Percentiles rank a stretch among this genome's conserved stretches.
Conservation (phyloP, 1,140 invertebrate genomes). For the Heliconius eleuchia region DNA sequence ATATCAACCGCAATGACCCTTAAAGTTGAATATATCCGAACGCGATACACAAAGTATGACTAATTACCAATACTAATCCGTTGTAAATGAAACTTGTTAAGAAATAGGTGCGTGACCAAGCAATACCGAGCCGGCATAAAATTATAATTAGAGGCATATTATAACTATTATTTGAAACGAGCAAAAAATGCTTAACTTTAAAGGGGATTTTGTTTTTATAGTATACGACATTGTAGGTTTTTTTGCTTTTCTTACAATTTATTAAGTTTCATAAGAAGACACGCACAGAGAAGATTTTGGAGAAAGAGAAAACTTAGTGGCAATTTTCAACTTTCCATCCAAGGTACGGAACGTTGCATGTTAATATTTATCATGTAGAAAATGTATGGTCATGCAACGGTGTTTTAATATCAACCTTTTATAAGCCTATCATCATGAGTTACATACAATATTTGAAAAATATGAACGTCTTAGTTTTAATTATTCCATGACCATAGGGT, state of each 20-base stretch:
- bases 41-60: conserved; percentile 11
- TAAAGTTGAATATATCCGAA: neutral
- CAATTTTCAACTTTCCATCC: too few species aligned
- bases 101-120: conserved; percentile 31
- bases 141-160: conserved; percentile 32
- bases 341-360: too few species aligned
- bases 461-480: too few species aligned
- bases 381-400: too few species aligned
- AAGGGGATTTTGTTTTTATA: conserved; percentile 19
- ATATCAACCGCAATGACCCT: neutral
- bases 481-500: too few species aligned
- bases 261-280: neutral
- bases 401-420: too few species aligned
- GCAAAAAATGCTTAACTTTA: conserved; percentile 17
- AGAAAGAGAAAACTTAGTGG: too few species aligned
- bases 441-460: too few species aligned
- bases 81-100: conserved; percentile 28
- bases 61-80: conserved; percentile 31
- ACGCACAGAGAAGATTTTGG: too few species aligned
- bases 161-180: conserved; percentile 29
- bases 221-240: neutral
- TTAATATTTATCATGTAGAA: too few species aligned
- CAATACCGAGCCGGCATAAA: conserved; percentile 26
- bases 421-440: too few species aligned
- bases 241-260: neutral